Evolutionary conservation across 1,140 invertebrate species (phyloP), one percentile per base, ranked within the genome.

Genomic region (Augochlora pura): DNA sequence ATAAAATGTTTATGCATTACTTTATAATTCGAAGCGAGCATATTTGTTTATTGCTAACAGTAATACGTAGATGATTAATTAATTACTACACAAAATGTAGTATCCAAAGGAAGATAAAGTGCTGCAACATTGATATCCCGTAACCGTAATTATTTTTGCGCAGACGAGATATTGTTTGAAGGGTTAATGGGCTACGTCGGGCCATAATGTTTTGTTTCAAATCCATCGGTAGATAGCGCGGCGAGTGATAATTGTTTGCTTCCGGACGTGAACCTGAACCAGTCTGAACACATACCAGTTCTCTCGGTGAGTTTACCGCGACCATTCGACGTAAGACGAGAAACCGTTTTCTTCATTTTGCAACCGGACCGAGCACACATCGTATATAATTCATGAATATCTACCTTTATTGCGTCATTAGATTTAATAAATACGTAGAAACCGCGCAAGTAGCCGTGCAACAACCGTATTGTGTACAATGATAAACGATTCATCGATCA

Each of bases 171-270:
- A 12, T 12, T 46, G 42, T 46, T 5, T 46, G 42, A 59, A 59
- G 57, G 57, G 25, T 25, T 25, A 9, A 52, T 18, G 18, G 0
- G 23, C 4, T 46, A 14, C 46, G 42, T 2, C 16, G 49, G 27
- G 27, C 49, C 23, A 5, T 23, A 14, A 6, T 10, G 25, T 68
- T 10, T 18, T 52, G 8, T 59, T 59, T 21, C 52, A 32, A 57
- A 62, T 39, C 25, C 42, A 23, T 32, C 62, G 62, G 32, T 38
- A 25, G 81, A 69, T 46, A 49, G 32, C 49, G 52, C 68, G 74
- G 74, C 49, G 59, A 82, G 65, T 72, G 78, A 68, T 82, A 65
- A 82, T 82, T 81, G 75, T 49, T 70, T 39, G 46, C 65, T 75
- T 82, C 59, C 70, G 68, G 46, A 60, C 74, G 23, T 65, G 7